Evolutionary conservation across 2,888 invertebrate species (phyloP).

Genomic region (Polymixis flavicincta): DNA sequence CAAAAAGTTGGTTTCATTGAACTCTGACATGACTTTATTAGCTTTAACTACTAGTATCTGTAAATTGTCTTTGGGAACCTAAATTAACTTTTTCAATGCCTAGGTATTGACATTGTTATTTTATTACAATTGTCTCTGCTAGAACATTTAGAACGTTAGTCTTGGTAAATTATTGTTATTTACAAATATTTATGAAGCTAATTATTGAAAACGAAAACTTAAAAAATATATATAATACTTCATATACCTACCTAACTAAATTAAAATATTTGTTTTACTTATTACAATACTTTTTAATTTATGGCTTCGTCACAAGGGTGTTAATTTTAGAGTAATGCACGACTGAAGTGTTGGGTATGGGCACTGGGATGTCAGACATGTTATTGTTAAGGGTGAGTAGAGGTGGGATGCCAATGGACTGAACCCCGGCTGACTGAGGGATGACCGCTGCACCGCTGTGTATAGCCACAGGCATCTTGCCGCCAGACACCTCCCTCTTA

Average conservation of each 20-base stretch:
- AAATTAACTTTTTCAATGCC: background rate
- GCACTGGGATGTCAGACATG: conserved; percentile 82
- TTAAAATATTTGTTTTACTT: conserved; percentile 5
- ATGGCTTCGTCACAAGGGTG: conserved; percentile 74
- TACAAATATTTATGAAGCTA: background rate
- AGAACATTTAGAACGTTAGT: background rate
- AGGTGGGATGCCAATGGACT: conserved; percentile 81
- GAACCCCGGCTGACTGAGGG: conserved; percentile 77
- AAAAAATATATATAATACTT: background rate
- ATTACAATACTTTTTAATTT: conserved; percentile 15
- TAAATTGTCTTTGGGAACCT: background rate
- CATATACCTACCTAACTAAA: background rate
- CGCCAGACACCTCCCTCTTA: conserved; percentile 65
- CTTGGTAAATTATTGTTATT: background rate
- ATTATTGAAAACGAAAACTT: background rate
- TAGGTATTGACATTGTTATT: background rate
- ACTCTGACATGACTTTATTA: conserved; percentile 11
- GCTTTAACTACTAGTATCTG: background rate
- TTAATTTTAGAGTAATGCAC: conserved; percentile 84
- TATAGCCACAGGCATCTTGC: conserved; percentile 70
- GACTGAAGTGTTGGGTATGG: conserved; percentile 85
- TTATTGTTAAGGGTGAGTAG: conserved; percentile 81
- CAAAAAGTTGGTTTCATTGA: conserved; percentile 25
- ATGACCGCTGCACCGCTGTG: conserved; percentile 78
- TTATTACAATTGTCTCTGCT: background rate